phyloP scores from a whole-genome alignment of 2,113 vertebrate species.

The Motacilla tschutschensis region DNA sequence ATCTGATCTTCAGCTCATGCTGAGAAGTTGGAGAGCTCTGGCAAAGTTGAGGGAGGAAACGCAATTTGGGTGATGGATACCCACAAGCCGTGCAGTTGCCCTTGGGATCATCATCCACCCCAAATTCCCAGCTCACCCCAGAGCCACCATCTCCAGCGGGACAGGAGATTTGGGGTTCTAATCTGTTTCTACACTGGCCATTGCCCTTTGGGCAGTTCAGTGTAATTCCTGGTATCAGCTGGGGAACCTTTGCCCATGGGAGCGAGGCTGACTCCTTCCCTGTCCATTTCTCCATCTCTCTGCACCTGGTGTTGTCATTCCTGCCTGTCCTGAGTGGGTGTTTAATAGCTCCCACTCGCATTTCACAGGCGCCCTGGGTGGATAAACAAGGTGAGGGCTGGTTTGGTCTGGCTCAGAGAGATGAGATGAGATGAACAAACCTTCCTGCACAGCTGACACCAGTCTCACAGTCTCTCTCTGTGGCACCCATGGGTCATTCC shows the following conservation, averaged over 20 bases:
- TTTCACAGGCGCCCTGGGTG: background rate
- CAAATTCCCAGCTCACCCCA: background rate
- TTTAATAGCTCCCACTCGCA: background rate
- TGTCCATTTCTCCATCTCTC: background rate
- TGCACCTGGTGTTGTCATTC: constrained; percentile 30
- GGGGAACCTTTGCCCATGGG: background rate
- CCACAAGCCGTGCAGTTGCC: rapidly evolving
- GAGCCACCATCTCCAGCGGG: background rate
- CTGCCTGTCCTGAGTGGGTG: background rate
- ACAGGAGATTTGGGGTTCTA: background rate
- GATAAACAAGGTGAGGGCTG: constrained; percentile 28
- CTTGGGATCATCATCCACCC: background rate
- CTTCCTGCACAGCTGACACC: background rate
- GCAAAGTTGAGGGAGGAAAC: background rate
- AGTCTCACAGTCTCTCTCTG: background rate
- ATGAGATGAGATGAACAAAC: background rate
- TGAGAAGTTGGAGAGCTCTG: background rate
- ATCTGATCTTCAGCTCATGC: background rate
- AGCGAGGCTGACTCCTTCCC: rapidly evolving
- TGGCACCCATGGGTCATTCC: background rate
- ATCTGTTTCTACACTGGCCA: background rate
- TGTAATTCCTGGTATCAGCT: background rate
- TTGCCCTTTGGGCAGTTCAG: background rate
- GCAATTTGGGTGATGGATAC: background rate
- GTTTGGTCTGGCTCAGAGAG: background rate